These are phyloP conservation scores for Clusia tigrina DNA, from an alignment of 2,888 invertebrate genomes.

Conservation along the genomic window DNA sequence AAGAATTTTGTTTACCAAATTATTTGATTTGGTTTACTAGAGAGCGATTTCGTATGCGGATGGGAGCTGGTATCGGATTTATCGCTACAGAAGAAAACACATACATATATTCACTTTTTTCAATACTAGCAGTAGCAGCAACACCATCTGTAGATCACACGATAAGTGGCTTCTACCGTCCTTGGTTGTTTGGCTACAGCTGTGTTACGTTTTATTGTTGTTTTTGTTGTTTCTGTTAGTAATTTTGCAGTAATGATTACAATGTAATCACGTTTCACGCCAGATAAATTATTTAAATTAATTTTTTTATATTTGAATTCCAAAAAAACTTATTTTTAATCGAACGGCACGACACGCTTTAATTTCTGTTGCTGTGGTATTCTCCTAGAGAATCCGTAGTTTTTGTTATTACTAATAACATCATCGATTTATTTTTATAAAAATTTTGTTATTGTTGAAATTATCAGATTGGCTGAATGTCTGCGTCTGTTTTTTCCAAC, in stretches of 20 bases:
- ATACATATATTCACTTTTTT: not conserved
- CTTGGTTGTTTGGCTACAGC: constrained; percentile 5
- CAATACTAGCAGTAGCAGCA: too few relatives aligned
- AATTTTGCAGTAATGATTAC: constrained; percentile 20
- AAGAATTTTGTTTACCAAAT: too few relatives aligned
- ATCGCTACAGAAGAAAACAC: too few relatives aligned
- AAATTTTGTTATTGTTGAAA: constrained; percentile 2
- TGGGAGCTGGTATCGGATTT: too few relatives aligned
- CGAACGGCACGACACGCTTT: constrained; percentile 5
- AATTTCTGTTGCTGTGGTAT: not conserved
- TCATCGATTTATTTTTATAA: constrained; percentile 40
- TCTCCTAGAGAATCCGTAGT: constrained; percentile 10
- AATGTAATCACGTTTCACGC: constrained; percentile 26
- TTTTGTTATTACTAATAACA: constrained; percentile 31
- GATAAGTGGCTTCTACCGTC: not conserved
- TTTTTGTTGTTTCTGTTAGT: constrained; percentile 1
- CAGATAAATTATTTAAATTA: constrained; percentile 29
- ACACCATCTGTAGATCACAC: not conserved
- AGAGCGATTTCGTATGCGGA: too few relatives aligned
- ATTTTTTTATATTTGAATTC: not conserved
- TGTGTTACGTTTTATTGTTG: constrained; percentile 10
- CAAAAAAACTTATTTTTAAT: constrained; percentile 12
- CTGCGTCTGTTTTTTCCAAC: constrained; percentile 9
- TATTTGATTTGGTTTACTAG: too few relatives aligned
- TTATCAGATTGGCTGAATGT: constrained; percentile 6